Evolutionary conservation across 2,888 invertebrate species (phyloP).

Genomic region (Thalpophila matura): DNA sequence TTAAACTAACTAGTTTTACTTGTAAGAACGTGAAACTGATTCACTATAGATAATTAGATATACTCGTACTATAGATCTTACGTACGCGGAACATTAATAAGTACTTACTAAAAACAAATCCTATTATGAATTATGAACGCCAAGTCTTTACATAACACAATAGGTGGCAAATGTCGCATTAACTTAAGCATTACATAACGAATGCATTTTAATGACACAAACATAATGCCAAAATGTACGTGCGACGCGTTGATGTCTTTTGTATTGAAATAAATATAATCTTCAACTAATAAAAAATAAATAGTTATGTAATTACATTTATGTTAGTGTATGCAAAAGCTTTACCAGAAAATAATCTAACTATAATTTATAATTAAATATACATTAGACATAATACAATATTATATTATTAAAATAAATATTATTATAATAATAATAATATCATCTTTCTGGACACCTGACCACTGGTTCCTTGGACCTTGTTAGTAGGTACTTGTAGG

Average conservation of each 20-base stretch:
- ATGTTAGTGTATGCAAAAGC: neutral
- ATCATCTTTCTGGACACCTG: no score
- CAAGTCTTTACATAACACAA: conserved; percentile 51
- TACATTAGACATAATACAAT: no score
- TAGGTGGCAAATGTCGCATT: conserved; percentile 48
- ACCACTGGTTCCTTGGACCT: no score
- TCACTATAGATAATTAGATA: no score
- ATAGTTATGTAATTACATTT: no score
- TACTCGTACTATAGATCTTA: no score
- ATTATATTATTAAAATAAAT: no score
- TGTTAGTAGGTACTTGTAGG: no score
- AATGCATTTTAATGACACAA: conserved; percentile 38
- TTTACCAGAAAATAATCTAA: neutral
- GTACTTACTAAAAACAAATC: conserved; percentile 22
- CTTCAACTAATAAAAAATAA: neutral
- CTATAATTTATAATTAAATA: no score
- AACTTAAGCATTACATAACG: conserved; percentile 41
- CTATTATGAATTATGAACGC: conserved; percentile 37
- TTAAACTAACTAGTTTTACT: no score
- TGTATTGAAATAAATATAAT: conserved; percentile 50
- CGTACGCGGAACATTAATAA: conserved; percentile 9
- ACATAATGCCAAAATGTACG: conserved; percentile 15
- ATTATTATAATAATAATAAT: no score
- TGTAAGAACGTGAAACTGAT: no score
- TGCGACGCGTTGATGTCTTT: conserved; percentile 84